Conservation (phyloP, 1,140 invertebrate species). For the Linepithema humile region DNA sequence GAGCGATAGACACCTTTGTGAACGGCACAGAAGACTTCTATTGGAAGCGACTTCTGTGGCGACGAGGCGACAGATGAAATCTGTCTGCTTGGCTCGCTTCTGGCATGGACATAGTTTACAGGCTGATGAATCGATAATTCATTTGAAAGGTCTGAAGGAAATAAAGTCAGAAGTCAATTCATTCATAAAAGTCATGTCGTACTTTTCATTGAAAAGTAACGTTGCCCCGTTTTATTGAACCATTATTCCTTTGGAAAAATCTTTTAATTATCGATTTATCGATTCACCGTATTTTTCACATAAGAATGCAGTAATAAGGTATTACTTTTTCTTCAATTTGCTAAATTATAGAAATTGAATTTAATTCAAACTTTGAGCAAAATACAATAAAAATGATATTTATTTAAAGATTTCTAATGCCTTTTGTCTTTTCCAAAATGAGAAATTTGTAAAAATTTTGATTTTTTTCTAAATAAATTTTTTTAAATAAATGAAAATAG, state of each 20-base stretch:
- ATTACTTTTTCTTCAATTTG: background rate
- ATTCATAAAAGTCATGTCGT: conserved; percentile 25
- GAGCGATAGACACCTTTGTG: conserved; percentile 63
- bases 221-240: background rate
- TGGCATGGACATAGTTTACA: conserved; percentile 33
- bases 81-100: conserved; percentile 23
- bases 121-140: conserved; percentile 49
- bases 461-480: no score
- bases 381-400: no score
- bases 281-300: background rate
- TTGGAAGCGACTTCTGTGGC: conserved; percentile 44
- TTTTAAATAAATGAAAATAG: no score
- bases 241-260: conserved; percentile 5
- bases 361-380: no score
- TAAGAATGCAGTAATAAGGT: background rate
- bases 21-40: conserved; percentile 37
- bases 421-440: no score
- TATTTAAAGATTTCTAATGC: no score
- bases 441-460: no score
- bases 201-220: background rate
- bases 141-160: conserved; percentile 19
- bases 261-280: conserved; percentile 1
- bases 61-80: conserved; percentile 46
- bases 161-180: conserved; percentile 39
- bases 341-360: background rate